Evolutionary conservation across 2,113 vertebrate species (phyloP).

Genomic region (Stigmatopora nigra): DNA sequence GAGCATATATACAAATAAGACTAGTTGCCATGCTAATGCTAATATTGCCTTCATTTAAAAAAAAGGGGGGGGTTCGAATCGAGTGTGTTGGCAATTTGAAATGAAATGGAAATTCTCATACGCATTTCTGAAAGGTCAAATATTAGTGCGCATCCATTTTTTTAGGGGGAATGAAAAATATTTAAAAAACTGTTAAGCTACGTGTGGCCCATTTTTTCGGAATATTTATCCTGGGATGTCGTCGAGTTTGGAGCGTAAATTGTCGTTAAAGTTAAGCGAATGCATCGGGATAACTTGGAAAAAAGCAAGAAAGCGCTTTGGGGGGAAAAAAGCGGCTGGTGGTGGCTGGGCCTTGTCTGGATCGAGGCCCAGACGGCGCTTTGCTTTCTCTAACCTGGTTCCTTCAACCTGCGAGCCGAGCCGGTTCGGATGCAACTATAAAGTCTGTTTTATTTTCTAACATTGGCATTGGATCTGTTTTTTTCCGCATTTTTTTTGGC

Average conservation of each 20-base stretch:
- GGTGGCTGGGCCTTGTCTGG: conserved; percentile 59
- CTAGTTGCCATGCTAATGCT: conserved; percentile 3
- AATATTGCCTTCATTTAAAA: conserved; percentile 1
- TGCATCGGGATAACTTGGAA: neutral
- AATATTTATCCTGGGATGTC: conserved; percentile 18
- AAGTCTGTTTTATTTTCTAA: conserved; percentile 26
- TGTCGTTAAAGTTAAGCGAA: neutral
- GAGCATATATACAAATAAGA: conserved; percentile 18
- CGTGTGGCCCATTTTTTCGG: conserved; percentile 31
- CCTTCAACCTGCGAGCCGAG: conserved; percentile 29
- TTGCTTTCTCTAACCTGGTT: conserved; percentile 48
- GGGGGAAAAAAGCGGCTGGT: conserved; percentile 29
- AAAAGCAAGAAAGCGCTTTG: neutral
- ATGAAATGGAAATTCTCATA: neutral
- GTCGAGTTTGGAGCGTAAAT: conserved; percentile 9
- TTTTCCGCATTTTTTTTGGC: conserved; percentile 9
- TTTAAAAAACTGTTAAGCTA: conserved; percentile 17
- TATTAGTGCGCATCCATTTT: neutral
- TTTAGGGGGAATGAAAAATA: conserved; percentile 8
- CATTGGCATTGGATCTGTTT: neutral
- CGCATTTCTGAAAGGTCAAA: neutral
- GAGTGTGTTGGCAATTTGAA: neutral
- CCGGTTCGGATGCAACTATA: conserved; percentile 13
- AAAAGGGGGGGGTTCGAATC: conserved; percentile 1
- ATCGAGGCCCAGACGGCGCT: conserved; percentile 57